Evolutionary conservation across 1,140 invertebrate species (phyloP), one percentile per base, ranked within the genome.

Genomic region (Papilio helenus): DNA sequence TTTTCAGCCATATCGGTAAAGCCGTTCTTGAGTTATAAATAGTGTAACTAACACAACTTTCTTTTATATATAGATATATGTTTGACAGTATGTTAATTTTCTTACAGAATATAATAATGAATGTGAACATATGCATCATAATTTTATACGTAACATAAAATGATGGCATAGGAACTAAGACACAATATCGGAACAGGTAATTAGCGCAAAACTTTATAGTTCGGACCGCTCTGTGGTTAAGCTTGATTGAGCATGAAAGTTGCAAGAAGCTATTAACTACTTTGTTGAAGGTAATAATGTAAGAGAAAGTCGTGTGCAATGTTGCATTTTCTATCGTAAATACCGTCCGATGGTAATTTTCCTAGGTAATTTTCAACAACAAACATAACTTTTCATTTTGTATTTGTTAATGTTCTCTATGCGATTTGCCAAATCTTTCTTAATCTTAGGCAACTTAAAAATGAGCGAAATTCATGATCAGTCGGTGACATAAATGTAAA

Each of bases 231-330:
- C n/a, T 26, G 72, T 74, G 44, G 72, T 74, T 46, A 74, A 74
- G 72, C 44, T 49, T 74, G 72, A 74, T 74, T 74, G 72, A 74
- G 72, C 29, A 74, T 18, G 12, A 12, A 74, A 74, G 18, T 74
- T 44, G 10, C 71, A 72, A 72, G 71, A 72, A 72, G 71, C 71
- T 26, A 68, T 29, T 68, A 61, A 61, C 20, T 61, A 68, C 14
- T 68, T 68, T 29, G 23, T 8, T 68, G 61, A 10, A 29, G 61
- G 61, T 10, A 29, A 29, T 68, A 46, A 16, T 46, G 10, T 46
- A 12, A 46, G 10, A 1, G 44, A 46, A 16, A 16, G 3, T 16
- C 14, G 44, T 46, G 34, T 39, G 34, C 34, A 39, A 39, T 39
- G 34, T 39, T 39, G 34, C 34, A 39, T 39, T 8, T 39, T 39